Evolutionary conservation across 2,113 vertebrate genomes (phyloP), one percentile per base, ranked within the genome.

Genomic region (Opisthocomus hoazin): DNA sequence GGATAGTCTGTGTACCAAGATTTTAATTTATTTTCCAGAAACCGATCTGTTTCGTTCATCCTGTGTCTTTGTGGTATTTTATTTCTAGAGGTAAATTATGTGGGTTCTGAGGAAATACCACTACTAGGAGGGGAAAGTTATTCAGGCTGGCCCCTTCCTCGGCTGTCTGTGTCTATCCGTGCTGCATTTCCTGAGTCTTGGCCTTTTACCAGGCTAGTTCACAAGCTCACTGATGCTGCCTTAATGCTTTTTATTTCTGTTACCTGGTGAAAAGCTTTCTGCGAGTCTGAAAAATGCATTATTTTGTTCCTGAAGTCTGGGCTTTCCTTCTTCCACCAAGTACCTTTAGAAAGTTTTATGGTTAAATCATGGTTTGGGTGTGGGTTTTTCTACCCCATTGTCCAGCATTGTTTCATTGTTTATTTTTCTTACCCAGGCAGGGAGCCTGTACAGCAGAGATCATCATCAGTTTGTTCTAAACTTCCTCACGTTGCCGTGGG

Each of bases 401-500:
- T 21, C 48, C 26, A 56, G 5, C 23, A 48, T 48, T 0, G 3
- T 65, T 73, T 53, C 4, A 15, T 43, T 54, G 23, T 39, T 84
- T 69, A 12, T 73, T 80, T 70, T 91, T 64, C 50, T 73, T 14
- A 64, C 37, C 26, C 57, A 60, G 9, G 10, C 23, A 34, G 34
- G 15, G 36, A 20, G 66, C 45, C 20, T 57, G 20, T 34, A 32
- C 48, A 76, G 57, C 76, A 45, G 21, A 73, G 43, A 9, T 39
- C 27, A 24, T 36, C 0, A 4, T 32, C 57, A 41, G 13, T 54
- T 65, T 64, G 53, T 46, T 57, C 39, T 76, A 8, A 89, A 45
- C 16, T 43, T 37, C 36, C 36, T 85, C 15, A 29, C 0, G 0
- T 77, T 77, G 26, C 53, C 0, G 0, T 57, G 48, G 15, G 27